These are phyloP conservation scores for Nesometra sesokonis DNA, from an alignment of 35 echinoderm and acorn worm species.

Conservation along the genomic window DNA sequence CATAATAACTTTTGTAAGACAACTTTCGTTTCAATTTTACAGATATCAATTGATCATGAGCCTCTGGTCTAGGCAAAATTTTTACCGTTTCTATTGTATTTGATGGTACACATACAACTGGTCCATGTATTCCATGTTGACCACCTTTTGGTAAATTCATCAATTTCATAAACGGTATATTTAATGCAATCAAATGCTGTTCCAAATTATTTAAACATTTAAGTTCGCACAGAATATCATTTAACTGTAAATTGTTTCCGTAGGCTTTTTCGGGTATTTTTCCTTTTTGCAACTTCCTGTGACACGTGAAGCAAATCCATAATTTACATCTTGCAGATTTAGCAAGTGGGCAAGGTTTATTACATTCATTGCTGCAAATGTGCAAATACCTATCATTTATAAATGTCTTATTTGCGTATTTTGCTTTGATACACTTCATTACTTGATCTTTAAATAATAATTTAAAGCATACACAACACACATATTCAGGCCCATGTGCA, in stretches of 20 bases:
- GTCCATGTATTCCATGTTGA: constrained; percentile 45
- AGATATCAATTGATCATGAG: constrained; percentile 31
- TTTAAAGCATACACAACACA: constrained; percentile 33
- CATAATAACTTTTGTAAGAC: constrained; percentile 52
- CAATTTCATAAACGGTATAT: constrained; percentile 46
- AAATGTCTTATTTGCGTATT: constrained; percentile 12
- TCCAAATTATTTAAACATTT: constrained; percentile 15
- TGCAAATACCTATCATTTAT: constrained; percentile 24
- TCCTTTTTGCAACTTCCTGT: constrained; percentile 8
- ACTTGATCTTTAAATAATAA: constrained; percentile 30
- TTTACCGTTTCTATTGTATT: constrained; percentile 28
- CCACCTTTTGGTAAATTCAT: constrained; percentile 32
- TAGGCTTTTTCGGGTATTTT: constrained; percentile 15
- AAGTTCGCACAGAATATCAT: not conserved
- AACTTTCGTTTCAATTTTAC: constrained; percentile 54
- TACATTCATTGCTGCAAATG: constrained; percentile 12
- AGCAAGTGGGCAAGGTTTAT: not conserved
- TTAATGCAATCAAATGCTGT: not conserved
- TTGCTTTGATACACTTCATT: constrained; percentile 11
- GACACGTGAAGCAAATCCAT: constrained; percentile 24
- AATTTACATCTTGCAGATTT: constrained; percentile 18
- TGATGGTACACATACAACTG: constrained; percentile 60
- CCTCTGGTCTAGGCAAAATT: constrained; percentile 17
- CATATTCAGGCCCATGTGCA: constrained; percentile 34
- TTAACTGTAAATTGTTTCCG: constrained; percentile 4